A percentile compares a stretch with the other conserved stretches of the same genome.
Evolutionary conservation across 2,797 vertebrate species (phyloP).

Genomic region (Lagorchestes hirsutus): DNA sequence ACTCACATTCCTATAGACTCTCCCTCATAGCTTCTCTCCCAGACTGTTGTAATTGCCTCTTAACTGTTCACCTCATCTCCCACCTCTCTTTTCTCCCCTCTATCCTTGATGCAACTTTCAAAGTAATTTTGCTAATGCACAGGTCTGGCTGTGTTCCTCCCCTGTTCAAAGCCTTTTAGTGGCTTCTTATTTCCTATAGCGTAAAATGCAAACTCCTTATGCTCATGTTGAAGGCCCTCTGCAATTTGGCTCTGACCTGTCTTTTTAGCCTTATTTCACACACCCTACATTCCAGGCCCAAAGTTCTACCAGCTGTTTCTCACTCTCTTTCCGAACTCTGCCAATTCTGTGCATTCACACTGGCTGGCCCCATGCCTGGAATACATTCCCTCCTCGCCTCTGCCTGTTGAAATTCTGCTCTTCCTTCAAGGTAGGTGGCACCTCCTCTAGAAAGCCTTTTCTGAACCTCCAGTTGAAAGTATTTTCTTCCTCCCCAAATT

Average conservation of each 20-base stretch:
- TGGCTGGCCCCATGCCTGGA: background rate
- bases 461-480: background rate
- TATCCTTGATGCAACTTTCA: background rate
- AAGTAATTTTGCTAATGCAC: background rate
- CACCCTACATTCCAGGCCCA: background rate
- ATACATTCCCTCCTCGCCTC: background rate
- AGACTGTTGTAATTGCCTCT: background rate
- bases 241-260: background rate
- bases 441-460: background rate
- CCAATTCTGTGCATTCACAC: background rate
- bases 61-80: background rate
- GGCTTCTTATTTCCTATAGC: background rate
- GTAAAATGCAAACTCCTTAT: background rate
- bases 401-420: background rate
- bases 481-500: background rate
- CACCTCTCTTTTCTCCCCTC: background rate
- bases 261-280: background rate
- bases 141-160: background rate
- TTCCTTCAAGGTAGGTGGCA: background rate
- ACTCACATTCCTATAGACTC: background rate
- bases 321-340: background rate
- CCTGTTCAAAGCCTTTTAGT: constrained; percentile 4
- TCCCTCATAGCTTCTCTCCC: background rate
- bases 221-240: background rate
- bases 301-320: background rate